Evolutionary conservation across 2,888 invertebrate species (phyloP).

Genomic region (Nemurella pictetii): DNA sequence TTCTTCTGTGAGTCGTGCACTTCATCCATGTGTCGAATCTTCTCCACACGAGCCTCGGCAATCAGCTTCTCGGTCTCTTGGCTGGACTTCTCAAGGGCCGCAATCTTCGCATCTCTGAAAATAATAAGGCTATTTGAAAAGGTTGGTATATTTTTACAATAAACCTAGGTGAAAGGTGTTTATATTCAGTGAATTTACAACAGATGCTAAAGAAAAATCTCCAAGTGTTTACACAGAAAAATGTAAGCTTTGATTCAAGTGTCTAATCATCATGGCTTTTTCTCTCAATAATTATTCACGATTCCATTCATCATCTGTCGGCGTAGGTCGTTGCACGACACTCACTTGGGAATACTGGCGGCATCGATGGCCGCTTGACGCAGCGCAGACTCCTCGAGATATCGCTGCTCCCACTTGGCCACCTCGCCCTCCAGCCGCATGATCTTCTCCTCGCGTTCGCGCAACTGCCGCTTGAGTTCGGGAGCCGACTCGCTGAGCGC

Average conservation of each 20-base stretch:
- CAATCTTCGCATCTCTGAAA: constrained; percentile 78
- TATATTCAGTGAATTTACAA: too few species aligned
- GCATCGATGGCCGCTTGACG: constrained; percentile 81
- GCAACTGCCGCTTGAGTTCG: constrained; percentile 65
- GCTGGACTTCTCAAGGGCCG: constrained; percentile 79
- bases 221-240: too few species aligned
- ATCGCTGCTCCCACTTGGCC: constrained; percentile 84
- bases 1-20: constrained; percentile 83
- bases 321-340: too few species aligned
- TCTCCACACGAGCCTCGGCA: constrained; percentile 83
- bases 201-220: too few species aligned
- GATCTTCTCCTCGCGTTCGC: constrained; percentile 71
- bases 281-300: too few species aligned
- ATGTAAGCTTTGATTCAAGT: too few species aligned
- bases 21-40: constrained; percentile 87
- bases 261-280: too few species aligned
- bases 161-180: too few species aligned
- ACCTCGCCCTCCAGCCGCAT: constrained; percentile 78
- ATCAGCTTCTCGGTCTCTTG: constrained; percentile 83
- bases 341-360: constrained; percentile 72
- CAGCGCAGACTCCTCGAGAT: constrained; percentile 77
- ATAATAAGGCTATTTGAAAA: too few species aligned
- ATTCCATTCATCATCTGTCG: too few species aligned
- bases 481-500: constrained; percentile 62
- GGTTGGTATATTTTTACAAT: too few species aligned